Percentiles rank a stretch among this genome's conserved stretches.
Conservation (phyloP, 2,113 vertebrate genomes). For the Redunca redunca region DNA sequence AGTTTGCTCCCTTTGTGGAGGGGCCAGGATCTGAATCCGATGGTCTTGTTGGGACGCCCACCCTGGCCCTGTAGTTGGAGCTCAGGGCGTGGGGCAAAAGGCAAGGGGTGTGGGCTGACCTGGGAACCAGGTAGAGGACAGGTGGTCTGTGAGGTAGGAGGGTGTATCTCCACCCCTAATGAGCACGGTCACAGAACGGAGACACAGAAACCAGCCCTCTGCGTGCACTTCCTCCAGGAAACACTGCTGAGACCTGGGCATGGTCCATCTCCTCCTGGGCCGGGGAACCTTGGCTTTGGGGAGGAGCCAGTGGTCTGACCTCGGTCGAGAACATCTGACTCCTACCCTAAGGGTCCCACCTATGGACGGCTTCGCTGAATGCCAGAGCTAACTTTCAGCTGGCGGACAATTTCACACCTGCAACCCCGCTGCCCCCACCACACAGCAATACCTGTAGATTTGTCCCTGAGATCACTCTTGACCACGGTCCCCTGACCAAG, state of each 20-base stretch:
- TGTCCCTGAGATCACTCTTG: not conserved
- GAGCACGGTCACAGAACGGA: not conserved
- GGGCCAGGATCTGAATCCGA: not conserved
- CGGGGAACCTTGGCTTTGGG: not conserved
- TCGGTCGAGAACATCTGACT: not conserved
- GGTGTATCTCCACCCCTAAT: no score
- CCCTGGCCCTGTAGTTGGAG: not conserved
- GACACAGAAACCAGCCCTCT: not conserved
- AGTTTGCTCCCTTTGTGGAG: not conserved
- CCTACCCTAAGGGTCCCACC: not conserved
- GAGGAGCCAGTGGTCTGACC: not conserved
- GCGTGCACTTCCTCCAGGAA: not conserved
- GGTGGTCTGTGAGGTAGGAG: no score
- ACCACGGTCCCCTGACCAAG: not conserved
- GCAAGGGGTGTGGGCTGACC: not conserved
- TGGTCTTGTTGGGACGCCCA: accelerated
- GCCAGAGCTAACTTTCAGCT: not conserved
- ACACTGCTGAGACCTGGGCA: not conserved
- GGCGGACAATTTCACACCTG: accelerated
- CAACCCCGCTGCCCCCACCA: accelerated
- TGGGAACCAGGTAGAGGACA: accelerated
- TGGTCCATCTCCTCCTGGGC: no score
- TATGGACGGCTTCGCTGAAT: not conserved
- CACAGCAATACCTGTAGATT: not conserved
- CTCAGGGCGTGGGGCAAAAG: not conserved